A percentile compares a stretch with the other conserved stretches of the same genome.
Conservation (phyloP, 2,888 invertebrate species). For the Conomelus anceps region DNA sequence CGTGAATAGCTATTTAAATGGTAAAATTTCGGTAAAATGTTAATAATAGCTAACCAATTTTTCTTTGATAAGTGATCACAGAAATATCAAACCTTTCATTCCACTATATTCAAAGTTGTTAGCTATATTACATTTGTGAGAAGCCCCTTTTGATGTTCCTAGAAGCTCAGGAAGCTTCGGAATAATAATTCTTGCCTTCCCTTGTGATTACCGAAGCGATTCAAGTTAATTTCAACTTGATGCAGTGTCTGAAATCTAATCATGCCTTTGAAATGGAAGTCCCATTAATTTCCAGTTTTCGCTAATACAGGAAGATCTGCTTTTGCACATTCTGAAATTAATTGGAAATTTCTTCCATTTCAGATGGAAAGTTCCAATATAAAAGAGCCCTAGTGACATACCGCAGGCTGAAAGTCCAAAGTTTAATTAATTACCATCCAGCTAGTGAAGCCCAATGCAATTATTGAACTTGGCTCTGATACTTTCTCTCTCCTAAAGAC, state of each 20-base stretch:
- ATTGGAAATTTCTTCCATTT: background rate
- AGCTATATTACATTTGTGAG: background rate
- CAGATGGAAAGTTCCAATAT: background rate
- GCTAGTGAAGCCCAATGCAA: background rate
- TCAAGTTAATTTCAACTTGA: background rate
- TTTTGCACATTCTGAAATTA: background rate
- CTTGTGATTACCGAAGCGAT: background rate
- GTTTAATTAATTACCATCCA: background rate
- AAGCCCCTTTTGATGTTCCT: background rate
- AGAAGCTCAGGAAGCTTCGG: background rate
- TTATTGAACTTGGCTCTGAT: background rate
- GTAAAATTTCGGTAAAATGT: no score
- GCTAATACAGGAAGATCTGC: background rate
- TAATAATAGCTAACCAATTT: no score
- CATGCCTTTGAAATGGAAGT: background rate
- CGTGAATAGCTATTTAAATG: no score
- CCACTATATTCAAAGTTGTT: background rate
- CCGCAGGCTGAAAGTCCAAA: background rate
- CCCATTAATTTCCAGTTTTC: background rate
- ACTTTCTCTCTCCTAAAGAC: background rate
- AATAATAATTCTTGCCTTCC: background rate
- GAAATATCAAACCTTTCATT: background rate
- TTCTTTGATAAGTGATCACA: no score
- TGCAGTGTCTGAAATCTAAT: background rate
- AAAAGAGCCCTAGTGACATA: background rate